These are phyloP conservation scores for Bubo bubo DNA, from an alignment of 2,113 vertebrate species.

Conservation along the genomic window DNA sequence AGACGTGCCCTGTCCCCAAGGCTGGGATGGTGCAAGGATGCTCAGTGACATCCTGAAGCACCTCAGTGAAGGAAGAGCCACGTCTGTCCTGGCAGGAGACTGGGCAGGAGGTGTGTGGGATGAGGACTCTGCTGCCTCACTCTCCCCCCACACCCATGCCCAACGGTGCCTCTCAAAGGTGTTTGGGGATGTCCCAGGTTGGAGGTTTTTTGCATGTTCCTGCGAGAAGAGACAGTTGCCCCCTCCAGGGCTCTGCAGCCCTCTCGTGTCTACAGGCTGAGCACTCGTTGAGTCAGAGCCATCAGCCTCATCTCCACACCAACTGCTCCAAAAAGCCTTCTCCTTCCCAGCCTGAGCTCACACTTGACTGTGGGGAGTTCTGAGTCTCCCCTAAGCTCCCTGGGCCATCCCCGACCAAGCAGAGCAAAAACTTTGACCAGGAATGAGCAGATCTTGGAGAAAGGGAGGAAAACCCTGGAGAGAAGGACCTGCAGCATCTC, in stretches of 20 bases:
- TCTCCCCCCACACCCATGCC: neutral
- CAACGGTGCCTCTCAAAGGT: neutral
- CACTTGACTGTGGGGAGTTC: neutral
- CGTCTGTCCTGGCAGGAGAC: neutral
- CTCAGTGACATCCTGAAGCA: neutral
- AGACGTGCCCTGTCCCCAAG: neutral
- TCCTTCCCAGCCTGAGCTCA: neutral
- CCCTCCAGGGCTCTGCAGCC: neutral
- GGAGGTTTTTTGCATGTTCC: neutral
- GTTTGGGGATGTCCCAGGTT: neutral
- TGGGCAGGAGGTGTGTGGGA: neutral
- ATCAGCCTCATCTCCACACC: neutral
- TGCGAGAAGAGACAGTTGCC: neutral
- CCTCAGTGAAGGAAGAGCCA: neutral
- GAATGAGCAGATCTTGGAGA: neutral
- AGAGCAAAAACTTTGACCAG: neutral
- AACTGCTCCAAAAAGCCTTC: neutral
- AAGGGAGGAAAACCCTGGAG: neutral
- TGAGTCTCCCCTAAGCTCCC: neutral
- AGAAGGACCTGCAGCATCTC: neutral
- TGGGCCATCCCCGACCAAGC: neutral
- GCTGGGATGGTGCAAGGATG: neutral
- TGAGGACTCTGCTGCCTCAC: neutral
- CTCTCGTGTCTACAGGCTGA: neutral
- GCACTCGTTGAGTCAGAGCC: accelerated